Conservation (phyloP, 2,888 invertebrate genomes). For the Chouioia cunea region DNA sequence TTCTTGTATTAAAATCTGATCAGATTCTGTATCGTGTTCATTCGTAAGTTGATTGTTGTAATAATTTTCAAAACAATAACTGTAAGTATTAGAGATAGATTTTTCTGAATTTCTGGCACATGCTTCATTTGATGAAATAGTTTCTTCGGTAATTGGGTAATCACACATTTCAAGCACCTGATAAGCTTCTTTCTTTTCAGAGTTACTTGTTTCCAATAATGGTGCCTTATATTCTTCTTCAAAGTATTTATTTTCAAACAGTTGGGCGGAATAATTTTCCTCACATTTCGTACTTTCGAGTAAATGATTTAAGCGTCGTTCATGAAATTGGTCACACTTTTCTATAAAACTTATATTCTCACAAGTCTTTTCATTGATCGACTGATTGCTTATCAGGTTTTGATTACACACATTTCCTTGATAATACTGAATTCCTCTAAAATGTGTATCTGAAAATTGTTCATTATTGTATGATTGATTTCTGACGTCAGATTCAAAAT, state of each 20-base stretch:
- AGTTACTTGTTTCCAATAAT: too few relatives aligned
- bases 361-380: neutral
- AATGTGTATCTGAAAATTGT: conserved; percentile 55
- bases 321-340: too few relatives aligned
- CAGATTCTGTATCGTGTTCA: conserved; percentile 25
- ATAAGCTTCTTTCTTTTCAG: too few relatives aligned
- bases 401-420: neutral
- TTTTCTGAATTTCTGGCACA: too few relatives aligned
- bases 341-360: neutral
- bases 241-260: neutral
- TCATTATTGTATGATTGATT: conserved; percentile 53
- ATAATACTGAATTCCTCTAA: conserved; percentile 56
- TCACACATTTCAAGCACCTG: too few relatives aligned
- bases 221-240: neutral
- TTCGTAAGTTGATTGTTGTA: too few relatives aligned
- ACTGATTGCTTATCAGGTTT: too few relatives aligned
- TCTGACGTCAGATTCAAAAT: conserved; percentile 38
- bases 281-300: neutral
- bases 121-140: too few relatives aligned
- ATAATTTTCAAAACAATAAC: too few relatives aligned
- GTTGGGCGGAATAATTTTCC: neutral
- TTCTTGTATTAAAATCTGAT: conserved; percentile 49
- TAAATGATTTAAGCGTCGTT: neutral
- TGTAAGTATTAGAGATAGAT: too few relatives aligned
- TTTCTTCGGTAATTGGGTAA: too few relatives aligned